A percentile compares a stretch with the other conserved stretches of the same genome.
Evolutionary conservation across 2,888 invertebrate species (phyloP).

Genomic region (Caenorhabditis sp.): DNA sequence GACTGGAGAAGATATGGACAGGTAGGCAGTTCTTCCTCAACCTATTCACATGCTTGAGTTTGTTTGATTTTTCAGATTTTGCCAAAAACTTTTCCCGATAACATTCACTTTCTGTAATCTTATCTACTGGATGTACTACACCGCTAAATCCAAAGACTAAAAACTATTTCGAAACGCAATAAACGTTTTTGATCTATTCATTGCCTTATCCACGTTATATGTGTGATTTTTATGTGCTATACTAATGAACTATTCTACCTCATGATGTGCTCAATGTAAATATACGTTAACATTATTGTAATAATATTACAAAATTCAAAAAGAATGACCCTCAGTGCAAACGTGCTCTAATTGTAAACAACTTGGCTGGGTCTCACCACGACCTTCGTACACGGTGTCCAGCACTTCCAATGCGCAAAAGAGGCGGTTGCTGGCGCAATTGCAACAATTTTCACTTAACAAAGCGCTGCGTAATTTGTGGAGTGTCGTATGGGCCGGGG

Average conservation of each 20-base stretch:
- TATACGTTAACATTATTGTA: too few species aligned
- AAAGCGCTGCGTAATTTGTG: too few species aligned
- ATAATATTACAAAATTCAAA: background rate
- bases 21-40: conserved; percentile 34
- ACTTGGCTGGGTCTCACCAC: too few species aligned
- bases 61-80: conserved; percentile 72
- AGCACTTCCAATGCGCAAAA: too few species aligned
- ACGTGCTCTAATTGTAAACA: too few species aligned
- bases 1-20: conserved; percentile 82
- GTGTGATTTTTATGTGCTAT: conserved; percentile 65
- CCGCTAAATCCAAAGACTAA: conserved; percentile 77
- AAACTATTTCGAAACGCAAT: conserved; percentile 3
- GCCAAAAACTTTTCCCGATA: conserved; percentile 81
- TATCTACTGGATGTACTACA: conserved; percentile 81
- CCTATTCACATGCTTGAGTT: conserved; percentile 23
- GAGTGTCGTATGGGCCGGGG: too few species aligned
- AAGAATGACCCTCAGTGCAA: too few species aligned
- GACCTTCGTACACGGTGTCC: too few species aligned
- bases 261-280: background rate
- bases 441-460: too few species aligned
- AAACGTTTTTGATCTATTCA: conserved; percentile 1
- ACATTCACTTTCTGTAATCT: conserved; percentile 80
- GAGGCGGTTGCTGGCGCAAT: too few species aligned
- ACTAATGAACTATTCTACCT: conserved; percentile 7
- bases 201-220: conserved; percentile 11